A percentile compares a stretch with the other conserved stretches of the same genome.
These are phyloP conservation scores for Tachuris rubrigastra DNA, from an alignment of 2,113 vertebrate genomes.

Conservation along the genomic window DNA sequence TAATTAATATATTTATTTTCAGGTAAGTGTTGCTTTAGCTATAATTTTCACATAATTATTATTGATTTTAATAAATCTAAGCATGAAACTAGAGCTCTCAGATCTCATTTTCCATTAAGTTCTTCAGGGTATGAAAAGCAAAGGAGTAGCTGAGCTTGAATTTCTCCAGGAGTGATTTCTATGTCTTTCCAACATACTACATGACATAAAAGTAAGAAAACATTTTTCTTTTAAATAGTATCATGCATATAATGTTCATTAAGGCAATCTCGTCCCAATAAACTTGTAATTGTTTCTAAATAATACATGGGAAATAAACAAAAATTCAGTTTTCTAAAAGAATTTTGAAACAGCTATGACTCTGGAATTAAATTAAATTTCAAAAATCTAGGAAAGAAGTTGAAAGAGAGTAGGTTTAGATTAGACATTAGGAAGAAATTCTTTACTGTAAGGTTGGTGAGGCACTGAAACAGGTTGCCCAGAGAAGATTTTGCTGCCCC, in stretches of 20 bases:
- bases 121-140: not conserved
- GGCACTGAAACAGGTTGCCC: not conserved
- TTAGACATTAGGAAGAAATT: not conserved
- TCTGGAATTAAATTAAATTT: not conserved
- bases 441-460: not conserved
- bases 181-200: not conserved
- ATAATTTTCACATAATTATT: not conserved
- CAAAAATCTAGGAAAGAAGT: not conserved
- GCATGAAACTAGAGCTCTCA: not conserved
- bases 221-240: not conserved
- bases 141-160: not conserved
- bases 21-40: not conserved
- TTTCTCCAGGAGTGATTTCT: not conserved
- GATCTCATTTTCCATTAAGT: not conserved
- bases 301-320: not conserved
- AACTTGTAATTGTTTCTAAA: not conserved
- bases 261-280: not conserved
- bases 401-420: not conserved
- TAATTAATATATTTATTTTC: not conserved
- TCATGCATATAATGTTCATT: not conserved
- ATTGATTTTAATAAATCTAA: not conserved
- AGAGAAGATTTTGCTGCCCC: no score
- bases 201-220: not conserved
- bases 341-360: not conserved
- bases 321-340: not conserved